Percentiles rank a stretch among this genome's conserved stretches.
Conservation (phyloP, 1,140 invertebrate species). For the Drosophila mauritiana region DNA sequence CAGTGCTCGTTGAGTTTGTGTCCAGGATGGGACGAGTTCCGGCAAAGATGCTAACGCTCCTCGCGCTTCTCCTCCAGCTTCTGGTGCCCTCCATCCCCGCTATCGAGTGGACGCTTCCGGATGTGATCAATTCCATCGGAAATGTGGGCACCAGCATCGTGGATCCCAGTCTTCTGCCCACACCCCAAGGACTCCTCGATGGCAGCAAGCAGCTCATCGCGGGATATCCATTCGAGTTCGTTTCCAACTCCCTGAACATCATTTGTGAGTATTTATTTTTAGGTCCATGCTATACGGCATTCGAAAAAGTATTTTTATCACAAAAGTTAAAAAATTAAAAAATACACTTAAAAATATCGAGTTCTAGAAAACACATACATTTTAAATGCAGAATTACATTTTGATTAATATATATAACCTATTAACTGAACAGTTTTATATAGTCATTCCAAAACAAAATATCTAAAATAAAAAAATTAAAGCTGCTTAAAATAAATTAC, state of each 20-base stretch:
- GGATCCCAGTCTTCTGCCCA: conserved; percentile 63
- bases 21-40: conserved; percentile 37
- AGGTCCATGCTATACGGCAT: too few relatives aligned
- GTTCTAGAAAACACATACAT: too few relatives aligned
- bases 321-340: too few relatives aligned
- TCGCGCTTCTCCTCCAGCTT: conserved; percentile 18
- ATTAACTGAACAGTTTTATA: too few relatives aligned
- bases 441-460: too few relatives aligned
- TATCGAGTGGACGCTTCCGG: conserved; percentile 50
- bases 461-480: too few relatives aligned
- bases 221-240: conserved; percentile 78
- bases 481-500: too few relatives aligned
- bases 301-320: too few relatives aligned
- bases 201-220: conserved; percentile 70
- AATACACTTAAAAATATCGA: too few relatives aligned
- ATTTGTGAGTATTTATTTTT: conserved; percentile 63
- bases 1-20: conserved; percentile 39
- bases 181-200: conserved; percentile 68
- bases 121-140: conserved; percentile 47
- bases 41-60: not conserved
- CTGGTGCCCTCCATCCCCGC: not conserved
- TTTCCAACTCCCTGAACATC: conserved; percentile 60
- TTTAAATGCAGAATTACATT: too few relatives aligned
- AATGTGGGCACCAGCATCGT: conserved; percentile 49
- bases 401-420: too few relatives aligned